Percentiles rank a stretch among this genome's conserved stretches.
phyloP scores from a whole-genome alignment of 2,797 vertebrate genomes.

The Acanthurus lineatus region DNA sequence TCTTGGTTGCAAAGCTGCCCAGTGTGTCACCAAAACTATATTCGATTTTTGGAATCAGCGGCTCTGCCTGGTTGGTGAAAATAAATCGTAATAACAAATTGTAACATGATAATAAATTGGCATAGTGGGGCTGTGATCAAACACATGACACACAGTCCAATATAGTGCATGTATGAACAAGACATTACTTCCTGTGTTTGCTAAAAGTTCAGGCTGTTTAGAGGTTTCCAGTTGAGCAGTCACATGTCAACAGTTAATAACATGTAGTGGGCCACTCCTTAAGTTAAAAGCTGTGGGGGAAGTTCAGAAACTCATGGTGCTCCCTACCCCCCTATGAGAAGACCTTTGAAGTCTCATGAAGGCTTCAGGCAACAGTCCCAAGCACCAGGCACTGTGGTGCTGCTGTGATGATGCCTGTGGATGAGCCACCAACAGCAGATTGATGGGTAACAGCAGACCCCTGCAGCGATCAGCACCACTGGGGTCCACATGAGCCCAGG shows the following conservation, averaged over 20 bases:
- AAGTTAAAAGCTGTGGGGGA: conserved; percentile 24
- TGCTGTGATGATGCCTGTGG: conserved; percentile 37
- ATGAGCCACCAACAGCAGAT: conserved; percentile 38
- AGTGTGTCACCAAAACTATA: background rate
- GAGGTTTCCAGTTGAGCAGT: background rate
- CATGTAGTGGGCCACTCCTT: conserved; percentile 27
- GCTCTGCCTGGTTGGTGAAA: background rate
- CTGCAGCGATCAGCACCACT: background rate
- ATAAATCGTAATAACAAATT: background rate
- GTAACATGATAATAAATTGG: background rate
- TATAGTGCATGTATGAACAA: background rate
- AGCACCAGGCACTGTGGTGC: conserved; percentile 2
- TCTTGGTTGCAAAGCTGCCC: too few relatives aligned
- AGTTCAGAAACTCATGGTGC: conserved; percentile 24
- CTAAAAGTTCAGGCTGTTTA: background rate
- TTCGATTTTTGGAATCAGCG: background rate
- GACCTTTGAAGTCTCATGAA: conserved; percentile 71
- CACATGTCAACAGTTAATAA: conserved; percentile 20
- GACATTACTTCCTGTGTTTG: background rate
- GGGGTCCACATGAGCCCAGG: background rate
- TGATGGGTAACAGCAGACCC: background rate
- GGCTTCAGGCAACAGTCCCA: conserved; percentile 24
- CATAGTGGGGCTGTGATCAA: background rate
- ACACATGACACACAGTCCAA: background rate
- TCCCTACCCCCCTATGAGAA: conserved; percentile 39